Base-by-base conservation (phyloP, 2,888 invertebrate species). In the Sminthurides aquaticus region DNA sequence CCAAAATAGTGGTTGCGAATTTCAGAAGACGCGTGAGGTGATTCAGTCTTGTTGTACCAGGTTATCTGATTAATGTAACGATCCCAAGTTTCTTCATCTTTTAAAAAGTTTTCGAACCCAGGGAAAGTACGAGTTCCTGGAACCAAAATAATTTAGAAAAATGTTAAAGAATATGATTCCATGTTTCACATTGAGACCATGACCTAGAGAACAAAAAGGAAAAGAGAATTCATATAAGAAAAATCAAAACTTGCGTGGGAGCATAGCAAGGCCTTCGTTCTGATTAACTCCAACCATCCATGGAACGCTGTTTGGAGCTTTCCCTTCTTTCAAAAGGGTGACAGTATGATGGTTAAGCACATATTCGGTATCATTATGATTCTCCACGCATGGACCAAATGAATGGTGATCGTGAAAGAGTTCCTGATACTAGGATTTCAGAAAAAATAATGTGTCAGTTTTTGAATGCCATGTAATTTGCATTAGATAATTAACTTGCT, bases 1-100 rank as follows among this genome's bases (percentile, higher is more conserved):
- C 58, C 58, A 43, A 58, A 58, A 22, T 24, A 58, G 22, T 58
- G 58, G 22, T 29, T 18, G n/a, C 20, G 11, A 1, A 58, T 58
- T 34, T 5, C 2, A n/a, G 18, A 22, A 2, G 58, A 20, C 22
- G 58, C 58, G 22, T 58, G 20, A 18, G 58, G 58, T 1, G 26
- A 18, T 11, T 3, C n/a, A 3, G n/a, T 43, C 5, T 11, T 2
- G 43, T 58, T 28, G 58, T 43, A 58, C n/a, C 24, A 58, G 8
- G 26, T 8, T 24, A 58, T 24, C 22, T 58, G 34, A 2, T 29
- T 29, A 22, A 58, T 43, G 34, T 34, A 58, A 3, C 26, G 20
- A 1, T 29, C 8, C 34, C 34, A 58, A 22, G 27, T 43, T 29
- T 43, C 2, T 2, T 43, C 43, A 18, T 58, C 58, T 43, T 18